Percentiles rank a stretch among this genome's conserved stretches.
These are phyloP conservation scores for Merodon equestris DNA, from an alignment of 2,888 invertebrate genomes.

Conservation along the genomic window DNA sequence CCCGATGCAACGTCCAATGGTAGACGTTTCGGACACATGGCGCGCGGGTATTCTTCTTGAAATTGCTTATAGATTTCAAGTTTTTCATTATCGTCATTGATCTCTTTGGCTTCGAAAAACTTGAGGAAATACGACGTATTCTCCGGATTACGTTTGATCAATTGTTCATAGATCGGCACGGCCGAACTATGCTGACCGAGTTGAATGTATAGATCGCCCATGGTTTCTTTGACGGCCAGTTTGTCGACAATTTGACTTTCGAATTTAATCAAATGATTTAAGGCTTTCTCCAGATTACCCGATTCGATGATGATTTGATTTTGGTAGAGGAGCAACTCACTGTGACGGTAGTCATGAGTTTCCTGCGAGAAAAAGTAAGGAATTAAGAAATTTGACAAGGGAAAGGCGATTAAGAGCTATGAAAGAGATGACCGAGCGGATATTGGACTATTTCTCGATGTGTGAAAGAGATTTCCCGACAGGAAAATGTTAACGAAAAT, in stretches of 20 bases:
- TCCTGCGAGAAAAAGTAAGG: conserved; percentile 72
- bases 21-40: conserved; percentile 92
- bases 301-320: conserved; percentile 98
- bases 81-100: conserved; percentile 86
- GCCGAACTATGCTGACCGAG: conserved; percentile 87
- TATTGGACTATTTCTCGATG: too few relatives aligned
- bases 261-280: conserved; percentile 92
- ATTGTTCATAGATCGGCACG: conserved; percentile 88
- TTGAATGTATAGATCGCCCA: conserved; percentile 88
- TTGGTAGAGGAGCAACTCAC: conserved; percentile 97
- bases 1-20: conserved; percentile 92
- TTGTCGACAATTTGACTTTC: conserved; percentile 96
- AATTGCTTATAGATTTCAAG: conserved; percentile 90
- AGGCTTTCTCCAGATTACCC: conserved; percentile 90
- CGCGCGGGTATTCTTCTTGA: conserved; percentile 88
- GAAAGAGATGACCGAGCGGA: too few relatives aligned
- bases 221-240: conserved; percentile 93
- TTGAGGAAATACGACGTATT: conserved; percentile 95
- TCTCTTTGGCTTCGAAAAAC: conserved; percentile 90
- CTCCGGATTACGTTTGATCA: conserved; percentile 96
- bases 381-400: too few relatives aligned
- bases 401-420: too few relatives aligned
- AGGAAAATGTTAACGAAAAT: too few relatives aligned
- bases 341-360: conserved; percentile 95
- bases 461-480: too few relatives aligned